Evolutionary conservation across 2,888 invertebrate genomes (phyloP).

Genomic region (Microplitis deprimator): DNA sequence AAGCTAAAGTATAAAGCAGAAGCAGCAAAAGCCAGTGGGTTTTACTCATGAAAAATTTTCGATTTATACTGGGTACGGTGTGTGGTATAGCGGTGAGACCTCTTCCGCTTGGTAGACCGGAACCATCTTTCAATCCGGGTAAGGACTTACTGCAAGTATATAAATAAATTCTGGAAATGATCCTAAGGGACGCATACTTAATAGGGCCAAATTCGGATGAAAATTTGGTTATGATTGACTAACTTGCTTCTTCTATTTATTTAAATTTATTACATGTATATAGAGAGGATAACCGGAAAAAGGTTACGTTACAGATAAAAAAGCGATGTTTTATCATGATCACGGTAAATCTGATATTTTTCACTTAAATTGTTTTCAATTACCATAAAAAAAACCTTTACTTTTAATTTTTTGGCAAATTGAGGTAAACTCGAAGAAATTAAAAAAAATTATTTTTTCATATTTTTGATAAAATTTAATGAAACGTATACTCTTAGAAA

Average conservation of each 20-base stretch:
- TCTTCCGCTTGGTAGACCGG: conserved; percentile 33
- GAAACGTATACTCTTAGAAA: no score
- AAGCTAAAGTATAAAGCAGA: not conserved
- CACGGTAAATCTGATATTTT: no score
- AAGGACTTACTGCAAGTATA: not conserved
- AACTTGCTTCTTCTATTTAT: not conserved
- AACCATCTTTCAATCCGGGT: conserved; percentile 17
- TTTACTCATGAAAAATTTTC: not conserved
- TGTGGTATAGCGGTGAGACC: conserved; percentile 23
- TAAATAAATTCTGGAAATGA: not conserved
- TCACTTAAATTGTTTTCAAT: no score
- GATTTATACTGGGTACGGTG: not conserved
- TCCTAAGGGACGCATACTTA: not conserved
- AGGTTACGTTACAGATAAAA: no score
- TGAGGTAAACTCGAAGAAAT: no score
- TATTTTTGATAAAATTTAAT: no score
- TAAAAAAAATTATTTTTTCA: no score
- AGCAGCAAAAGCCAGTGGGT: not conserved
- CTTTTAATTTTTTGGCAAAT: no score
- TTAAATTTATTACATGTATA: not conserved
- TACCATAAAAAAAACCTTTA: no score
- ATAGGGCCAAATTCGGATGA: not conserved
- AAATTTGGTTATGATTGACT: not conserved
- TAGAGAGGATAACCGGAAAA: no score
- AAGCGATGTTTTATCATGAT: no score